Percentiles rank a stretch among this genome's conserved stretches.
phyloP scores from a whole-genome alignment of 2,113 vertebrate genomes.

The Lethenteron camtschaticum region DNA sequence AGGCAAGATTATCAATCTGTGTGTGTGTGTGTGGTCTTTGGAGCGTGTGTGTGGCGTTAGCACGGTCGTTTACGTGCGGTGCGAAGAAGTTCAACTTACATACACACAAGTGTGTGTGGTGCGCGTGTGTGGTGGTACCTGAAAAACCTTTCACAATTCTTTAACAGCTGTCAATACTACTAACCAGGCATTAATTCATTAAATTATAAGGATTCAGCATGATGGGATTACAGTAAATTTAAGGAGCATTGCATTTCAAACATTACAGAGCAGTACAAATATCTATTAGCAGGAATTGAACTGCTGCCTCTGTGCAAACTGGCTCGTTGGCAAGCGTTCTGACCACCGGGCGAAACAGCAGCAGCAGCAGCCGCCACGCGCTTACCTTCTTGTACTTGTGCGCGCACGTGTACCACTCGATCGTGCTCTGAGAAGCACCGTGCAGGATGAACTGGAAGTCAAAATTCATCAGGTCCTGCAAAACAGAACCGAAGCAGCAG shows the following conservation, averaged over 20 bases:
- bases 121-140: no score
- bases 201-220: not conserved
- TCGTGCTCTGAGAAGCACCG: slow-evolving; percentile 95
- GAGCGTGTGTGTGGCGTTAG: no score
- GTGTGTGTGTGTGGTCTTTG: no score
- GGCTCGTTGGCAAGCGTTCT: slow-evolving; percentile 18
- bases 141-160: no score
- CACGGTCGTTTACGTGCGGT: no score
- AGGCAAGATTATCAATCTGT: not conserved
- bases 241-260: not conserved
- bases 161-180: no score
- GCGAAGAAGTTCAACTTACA: no score
- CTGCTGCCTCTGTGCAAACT: slow-evolving; percentile 37
- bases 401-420: slow-evolving; percentile 98
- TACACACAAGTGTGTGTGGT: no score
- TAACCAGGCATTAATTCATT: slow-evolving; percentile 11
- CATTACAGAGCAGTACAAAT: no score
- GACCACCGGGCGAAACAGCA: slow-evolving; percentile 12
- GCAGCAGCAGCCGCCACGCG: not conserved
- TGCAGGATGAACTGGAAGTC: slow-evolving; percentile 15
- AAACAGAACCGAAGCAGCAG: no score
- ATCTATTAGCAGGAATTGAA: slow-evolving; percentile 38
- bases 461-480: no score
- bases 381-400: slow-evolving; percentile 96
- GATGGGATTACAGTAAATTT: not conserved